Conservation (phyloP, 2,113 vertebrate species). For the Antechinus flavipes region DNA sequence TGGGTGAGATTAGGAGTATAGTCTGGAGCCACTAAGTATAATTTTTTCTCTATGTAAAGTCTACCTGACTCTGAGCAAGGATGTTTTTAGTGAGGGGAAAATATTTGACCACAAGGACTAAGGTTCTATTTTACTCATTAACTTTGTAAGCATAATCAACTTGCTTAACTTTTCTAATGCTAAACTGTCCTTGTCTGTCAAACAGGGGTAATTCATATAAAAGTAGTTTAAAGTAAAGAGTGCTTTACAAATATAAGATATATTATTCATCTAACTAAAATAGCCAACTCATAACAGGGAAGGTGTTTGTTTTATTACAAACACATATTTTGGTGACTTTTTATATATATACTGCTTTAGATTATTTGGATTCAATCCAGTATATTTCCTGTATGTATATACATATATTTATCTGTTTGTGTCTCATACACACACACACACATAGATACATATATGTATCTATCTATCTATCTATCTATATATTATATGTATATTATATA, state of each 20-base stretch:
- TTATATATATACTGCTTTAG: not conserved
- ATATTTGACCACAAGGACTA: not conserved
- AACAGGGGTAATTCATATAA: not conserved
- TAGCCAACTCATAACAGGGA: not conserved
- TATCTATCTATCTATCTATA: too few species aligned
- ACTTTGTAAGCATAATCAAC: not conserved
- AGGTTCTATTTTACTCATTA: not conserved
- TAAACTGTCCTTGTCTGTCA: not conserved
- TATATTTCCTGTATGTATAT: not conserved
- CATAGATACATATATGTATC: too few species aligned
- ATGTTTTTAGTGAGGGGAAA: slow-evolving; percentile 11
- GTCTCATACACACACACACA: too few species aligned
- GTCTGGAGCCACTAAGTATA: not conserved
- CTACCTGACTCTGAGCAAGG: not conserved
- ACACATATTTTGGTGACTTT: not conserved
- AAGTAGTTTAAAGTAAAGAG: not conserved
- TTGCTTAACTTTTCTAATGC: not conserved
- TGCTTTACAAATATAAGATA: not conserved
- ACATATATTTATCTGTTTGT: too few species aligned
- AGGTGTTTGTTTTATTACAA: not conserved
- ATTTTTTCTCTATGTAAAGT: not conserved
- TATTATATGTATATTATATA: too few species aligned
- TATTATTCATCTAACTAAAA: not conserved
- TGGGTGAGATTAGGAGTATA: not conserved
- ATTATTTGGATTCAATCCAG: not conserved